A percentile compares a stretch with the other conserved stretches of the same genome.
phyloP scores from a whole-genome alignment of 2,113 vertebrate genomes.

The Monopterus albus region DNA sequence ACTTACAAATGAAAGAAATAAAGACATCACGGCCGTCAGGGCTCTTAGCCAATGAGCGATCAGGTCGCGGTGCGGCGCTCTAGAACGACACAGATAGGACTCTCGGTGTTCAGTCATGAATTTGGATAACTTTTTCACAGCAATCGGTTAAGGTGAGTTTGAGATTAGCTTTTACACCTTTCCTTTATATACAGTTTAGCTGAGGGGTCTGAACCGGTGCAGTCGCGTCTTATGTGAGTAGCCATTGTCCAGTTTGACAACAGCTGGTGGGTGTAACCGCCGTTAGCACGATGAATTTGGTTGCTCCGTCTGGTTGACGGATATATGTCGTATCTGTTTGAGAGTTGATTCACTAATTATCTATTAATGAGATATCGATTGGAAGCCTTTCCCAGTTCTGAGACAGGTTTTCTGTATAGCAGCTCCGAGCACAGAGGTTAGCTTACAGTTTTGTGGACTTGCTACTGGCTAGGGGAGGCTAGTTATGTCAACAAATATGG shows the following conservation, averaged over 20 bases:
- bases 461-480: conserved; percentile 24
- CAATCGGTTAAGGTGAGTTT: conserved; percentile 59
- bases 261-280: conserved; percentile 41
- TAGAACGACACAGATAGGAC: conserved; percentile 8
- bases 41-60: conserved; percentile 63
- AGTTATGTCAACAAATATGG: conserved; percentile 69
- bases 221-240: neutral
- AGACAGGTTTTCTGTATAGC: neutral
- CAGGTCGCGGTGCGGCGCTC: conserved; percentile 3
- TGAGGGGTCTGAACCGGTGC: neutral
- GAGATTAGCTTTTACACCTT: neutral
- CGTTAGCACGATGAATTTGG: conserved; percentile 48
- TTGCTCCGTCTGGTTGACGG: neutral
- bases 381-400: neutral
- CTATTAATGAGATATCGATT: neutral
- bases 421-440: neutral
- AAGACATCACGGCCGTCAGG: conserved; percentile 25
- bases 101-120: conserved; percentile 54
- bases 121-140: conserved; percentile 37
- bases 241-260: neutral
- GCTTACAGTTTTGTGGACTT: neutral
- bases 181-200: neutral
- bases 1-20: too few species aligned
- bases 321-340: neutral
- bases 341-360: neutral